Base-by-base conservation (phyloP, 1,140 invertebrate species). In the Agrypnia vestita region DNA sequence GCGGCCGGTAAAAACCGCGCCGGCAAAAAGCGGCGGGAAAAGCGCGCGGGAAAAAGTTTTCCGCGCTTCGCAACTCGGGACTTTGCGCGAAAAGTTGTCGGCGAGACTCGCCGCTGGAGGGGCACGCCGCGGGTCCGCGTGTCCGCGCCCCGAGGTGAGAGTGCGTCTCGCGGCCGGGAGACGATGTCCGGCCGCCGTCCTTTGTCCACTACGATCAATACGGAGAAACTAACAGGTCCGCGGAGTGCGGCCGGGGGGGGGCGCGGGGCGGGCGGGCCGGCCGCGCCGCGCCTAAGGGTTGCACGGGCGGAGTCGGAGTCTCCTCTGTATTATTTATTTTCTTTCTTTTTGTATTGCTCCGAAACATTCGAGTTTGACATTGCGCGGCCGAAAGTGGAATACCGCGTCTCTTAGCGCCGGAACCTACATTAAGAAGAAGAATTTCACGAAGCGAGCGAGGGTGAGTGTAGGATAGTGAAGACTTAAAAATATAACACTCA, bases 231-330 rank as follows among this genome's bases (percentile, higher is more conserved):
- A 84, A 82, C 82, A 84, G 80, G 78, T 87, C 86, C 87, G 84
- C 85, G 85, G 72, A 74, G 78, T 76, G 53, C 13, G 72, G 46
- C 19, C 8, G 62, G 71, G 73, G 81, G 84, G 83, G 4, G 76
- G 59, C 83, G 71, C 76, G 55, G 43, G 73, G 84, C 1, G 25
- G 84, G 86, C 75, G 67, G 77, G 59, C 69, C n/a, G 53, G 43
- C 76, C 84, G 86, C 85, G 85, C 86, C 86, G 86, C 85, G 85
- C 86, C 86, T 81, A 81, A 81, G 80, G 80, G 80, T 78, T 79
- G 80, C 80, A 79, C 76, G 80, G 80, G 80, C 53, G 80, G 21
- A 81, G 80, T 56, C 76, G 80, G 11, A 1, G 10, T n/a, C 10
- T 1, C 17, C 15, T 59, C 55, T 10, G 4, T 35, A 35, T 35